These are phyloP conservation scores for Aix galericulata DNA, from an alignment of 2,113 vertebrate genomes.

Conservation along the genomic window DNA sequence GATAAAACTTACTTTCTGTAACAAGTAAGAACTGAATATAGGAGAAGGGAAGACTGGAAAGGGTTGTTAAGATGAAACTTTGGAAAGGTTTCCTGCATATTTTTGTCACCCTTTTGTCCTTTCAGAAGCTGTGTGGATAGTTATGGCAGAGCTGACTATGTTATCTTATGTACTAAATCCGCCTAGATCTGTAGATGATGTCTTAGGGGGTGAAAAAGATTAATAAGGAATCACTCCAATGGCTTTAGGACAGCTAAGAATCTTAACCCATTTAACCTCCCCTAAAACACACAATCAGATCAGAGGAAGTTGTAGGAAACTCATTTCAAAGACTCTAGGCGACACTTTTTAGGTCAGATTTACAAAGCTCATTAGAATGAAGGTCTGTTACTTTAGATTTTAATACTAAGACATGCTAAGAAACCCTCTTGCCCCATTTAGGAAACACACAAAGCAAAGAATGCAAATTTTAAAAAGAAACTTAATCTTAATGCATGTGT, in stretches of 20 bases:
- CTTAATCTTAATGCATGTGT: constrained; percentile 75
- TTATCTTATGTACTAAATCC: constrained; percentile 88
- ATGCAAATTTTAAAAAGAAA: constrained; percentile 73
- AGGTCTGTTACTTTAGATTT: constrained; percentile 73
- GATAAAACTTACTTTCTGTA: background rate
- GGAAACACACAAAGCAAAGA: constrained; percentile 71
- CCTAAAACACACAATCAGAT: constrained; percentile 81
- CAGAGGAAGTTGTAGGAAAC: constrained; percentile 78
- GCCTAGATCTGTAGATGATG: constrained; percentile 90
- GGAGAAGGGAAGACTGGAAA: background rate
- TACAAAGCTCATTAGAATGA: constrained; percentile 75
- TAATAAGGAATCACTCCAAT: constrained; percentile 90
- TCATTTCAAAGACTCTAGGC: constrained; percentile 78
- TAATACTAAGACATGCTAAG: constrained; percentile 74
- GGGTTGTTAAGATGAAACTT: background rate
- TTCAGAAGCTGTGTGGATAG: constrained; percentile 50
- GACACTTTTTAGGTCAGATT: constrained; percentile 76
- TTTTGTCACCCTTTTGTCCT: constrained; percentile 71
- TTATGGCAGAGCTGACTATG: constrained; percentile 75
- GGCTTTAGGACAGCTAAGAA: constrained; percentile 91
- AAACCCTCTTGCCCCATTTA: constrained; percentile 78
- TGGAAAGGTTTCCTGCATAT: constrained; percentile 17
- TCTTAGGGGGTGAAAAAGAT: constrained; percentile 91
- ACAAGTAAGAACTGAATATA: background rate
- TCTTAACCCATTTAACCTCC: constrained; percentile 93